Base-by-base conservation (phyloP, 2,797 vertebrate genomes). In the Pachyuromys duprasi region DNA sequence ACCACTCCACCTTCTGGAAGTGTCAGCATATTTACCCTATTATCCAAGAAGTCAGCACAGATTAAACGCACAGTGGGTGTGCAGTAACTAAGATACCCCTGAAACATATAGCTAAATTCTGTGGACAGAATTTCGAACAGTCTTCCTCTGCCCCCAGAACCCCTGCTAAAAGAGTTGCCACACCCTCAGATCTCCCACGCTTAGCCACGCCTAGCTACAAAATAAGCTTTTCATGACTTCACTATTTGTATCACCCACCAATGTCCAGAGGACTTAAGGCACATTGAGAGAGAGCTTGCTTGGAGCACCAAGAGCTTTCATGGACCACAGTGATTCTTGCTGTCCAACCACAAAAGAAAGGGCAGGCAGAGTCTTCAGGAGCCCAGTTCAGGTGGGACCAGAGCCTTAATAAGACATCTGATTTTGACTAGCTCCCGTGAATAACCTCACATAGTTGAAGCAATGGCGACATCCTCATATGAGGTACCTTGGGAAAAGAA, bases 191-290 rank as follows among this genome's bases (percentile, higher is more conserved):
- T 26, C 53, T 72, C 36, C 39, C 72, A 33, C 26, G 31, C 55
- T 63, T 93, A 67, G n/a, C 49, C 36, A 53, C 62, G 36, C 39
- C 33, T 69, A 9, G 36, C 62, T 93, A 89, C 22, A 67, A 78
- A 91, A 39, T 11, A 70, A 79, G 45, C 45, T 76, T 69, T 87
- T 4, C 39, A 53, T 45, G 63, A 42, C 39, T 62, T 79, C 18
- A 49, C 4, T 2, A 74, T 78, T 75, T 57, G 12, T 4, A 14
- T 70, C n/a, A 22, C 36, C 55, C 69, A 70, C 86, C 74, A 53
- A 55, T 9, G 26, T 81, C 79, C 17, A 62, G 49, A 86, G 78
- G 88, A 93, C 62, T 36, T 92, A 96, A 97, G 96, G 67, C 93
- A 96, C 90, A 62, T 42, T 76, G 42, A 90, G 18, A 91, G 72